A percentile compares a stretch with the other conserved stretches of the same genome.
Conservation (phyloP, 2,113 vertebrate species). For the Nerophis ophidion region DNA sequence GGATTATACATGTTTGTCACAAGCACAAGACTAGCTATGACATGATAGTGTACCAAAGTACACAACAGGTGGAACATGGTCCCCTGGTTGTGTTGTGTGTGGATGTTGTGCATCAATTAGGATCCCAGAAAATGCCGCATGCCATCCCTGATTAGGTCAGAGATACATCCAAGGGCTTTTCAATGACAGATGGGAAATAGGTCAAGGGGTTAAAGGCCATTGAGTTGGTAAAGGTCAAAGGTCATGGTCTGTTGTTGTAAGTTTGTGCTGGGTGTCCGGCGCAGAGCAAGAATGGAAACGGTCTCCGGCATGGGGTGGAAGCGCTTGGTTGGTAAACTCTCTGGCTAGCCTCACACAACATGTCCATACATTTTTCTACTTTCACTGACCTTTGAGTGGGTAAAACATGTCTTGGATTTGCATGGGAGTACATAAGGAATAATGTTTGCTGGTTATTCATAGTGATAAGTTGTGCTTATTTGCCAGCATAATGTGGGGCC, state of each 20-base stretch:
- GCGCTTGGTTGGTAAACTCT: conserved; percentile 28
- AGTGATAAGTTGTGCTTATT: neutral
- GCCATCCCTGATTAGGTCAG: conserved; percentile 36
- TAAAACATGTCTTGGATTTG: conserved; percentile 12
- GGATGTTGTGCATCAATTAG: conserved; percentile 22
- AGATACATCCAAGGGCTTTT: conserved; percentile 23
- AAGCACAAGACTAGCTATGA: neutral
- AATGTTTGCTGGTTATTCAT: neutral
- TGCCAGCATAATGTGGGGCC: too few relatives aligned
- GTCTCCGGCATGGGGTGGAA: conserved; percentile 47
- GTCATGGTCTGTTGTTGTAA: conserved; percentile 44
- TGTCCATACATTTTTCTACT: conserved; percentile 4
- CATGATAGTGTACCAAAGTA: neutral
- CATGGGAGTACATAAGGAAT: neutral
- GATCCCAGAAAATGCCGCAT: conserved; percentile 24
- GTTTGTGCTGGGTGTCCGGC: conserved; percentile 42
- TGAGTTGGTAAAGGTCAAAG: conserved; percentile 44
- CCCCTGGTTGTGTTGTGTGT: conserved; percentile 11
- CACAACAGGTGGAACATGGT: conserved; percentile 18
- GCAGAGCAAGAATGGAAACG: conserved; percentile 43
- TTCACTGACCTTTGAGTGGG: conserved; percentile 6
- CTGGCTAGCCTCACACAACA: conserved; percentile 4
- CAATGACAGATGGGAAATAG: conserved; percentile 50
- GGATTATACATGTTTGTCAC: neutral
- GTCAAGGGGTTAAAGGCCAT: conserved; percentile 52